Percentiles rank a stretch among this genome's conserved stretches.
These are phyloP conservation scores for Nestor notabilis DNA, from an alignment of 2,113 vertebrate species.

Conservation along the genomic window DNA sequence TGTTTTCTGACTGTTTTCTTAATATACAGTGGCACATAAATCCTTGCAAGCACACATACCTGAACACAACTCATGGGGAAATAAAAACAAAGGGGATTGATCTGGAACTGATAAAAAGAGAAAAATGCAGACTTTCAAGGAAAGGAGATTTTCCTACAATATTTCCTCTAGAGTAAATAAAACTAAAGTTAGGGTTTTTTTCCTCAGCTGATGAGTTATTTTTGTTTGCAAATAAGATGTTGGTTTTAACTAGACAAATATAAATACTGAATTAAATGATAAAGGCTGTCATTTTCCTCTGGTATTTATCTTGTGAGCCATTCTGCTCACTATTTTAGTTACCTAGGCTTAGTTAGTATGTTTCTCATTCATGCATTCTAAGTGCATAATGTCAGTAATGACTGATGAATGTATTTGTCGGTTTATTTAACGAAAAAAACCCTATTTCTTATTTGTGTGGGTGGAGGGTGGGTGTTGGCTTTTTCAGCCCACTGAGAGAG, in stretches of 20 bases:
- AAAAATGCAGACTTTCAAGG: not conserved
- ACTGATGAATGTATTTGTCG: not conserved
- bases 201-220: not conserved
- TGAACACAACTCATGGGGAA: not conserved
- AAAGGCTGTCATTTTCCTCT: not conserved
- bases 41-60: not conserved
- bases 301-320: not conserved
- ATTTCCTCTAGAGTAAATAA: not conserved
- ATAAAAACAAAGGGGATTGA: not conserved
- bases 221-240: slow-evolving; percentile 7
- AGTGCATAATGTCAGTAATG: not conserved
- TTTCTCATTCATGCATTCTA: not conserved
- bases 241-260: not conserved
- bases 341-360: not conserved
- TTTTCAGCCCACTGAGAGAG: not conserved
- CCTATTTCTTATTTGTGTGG: accelerated
- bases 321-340: not conserved
- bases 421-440: not conserved
- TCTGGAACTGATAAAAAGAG: not conserved
- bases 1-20: not conserved
- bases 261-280: not conserved
- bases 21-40: not conserved
- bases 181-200: accelerated
- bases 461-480: accelerated
- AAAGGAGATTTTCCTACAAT: not conserved